A percentile compares a stretch with the other conserved stretches of the same genome.
Evolutionary conservation across 2,888 invertebrate genomes (phyloP).

Genomic region (Neoascia interrupta): DNA sequence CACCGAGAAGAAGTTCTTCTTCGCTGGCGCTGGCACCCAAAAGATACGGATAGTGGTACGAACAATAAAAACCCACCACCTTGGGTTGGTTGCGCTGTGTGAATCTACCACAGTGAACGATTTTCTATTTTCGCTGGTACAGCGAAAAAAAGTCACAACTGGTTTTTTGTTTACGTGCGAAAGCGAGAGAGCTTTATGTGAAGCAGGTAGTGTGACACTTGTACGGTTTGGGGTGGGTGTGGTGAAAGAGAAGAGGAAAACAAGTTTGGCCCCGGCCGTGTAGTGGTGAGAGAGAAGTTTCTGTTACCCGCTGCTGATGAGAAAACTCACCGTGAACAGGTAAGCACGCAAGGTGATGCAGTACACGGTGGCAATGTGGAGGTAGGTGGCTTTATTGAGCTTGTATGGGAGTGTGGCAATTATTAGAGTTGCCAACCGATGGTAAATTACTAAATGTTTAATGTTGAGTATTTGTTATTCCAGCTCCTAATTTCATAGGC

Average conservation of each 20-base stretch:
- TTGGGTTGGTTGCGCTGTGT: too few relatives aligned
- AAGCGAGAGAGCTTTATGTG: constrained; percentile 4
- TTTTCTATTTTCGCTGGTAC: too few relatives aligned
- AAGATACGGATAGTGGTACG: constrained; percentile 12
- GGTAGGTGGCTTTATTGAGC: not conserved
- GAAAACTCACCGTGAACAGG: too few relatives aligned
- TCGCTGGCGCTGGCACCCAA: constrained; percentile 6
- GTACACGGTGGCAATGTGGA: not conserved
- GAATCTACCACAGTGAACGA: constrained; percentile 9
- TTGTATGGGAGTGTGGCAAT: not conserved
- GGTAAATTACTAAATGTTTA: too few relatives aligned
- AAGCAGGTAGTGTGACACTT: constrained; percentile 9
- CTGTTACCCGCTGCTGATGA: not conserved
- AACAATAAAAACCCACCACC: not conserved
- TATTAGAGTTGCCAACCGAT: not conserved
- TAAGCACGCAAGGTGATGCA: constrained; percentile 42
- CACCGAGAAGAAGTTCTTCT: constrained; percentile 55
- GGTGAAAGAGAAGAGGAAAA: constrained; percentile 30
- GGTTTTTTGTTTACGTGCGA: constrained; percentile 49
- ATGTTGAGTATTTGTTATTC: too few relatives aligned
- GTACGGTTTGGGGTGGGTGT: not conserved
- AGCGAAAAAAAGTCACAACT: too few relatives aligned
- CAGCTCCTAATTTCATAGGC: too few relatives aligned
- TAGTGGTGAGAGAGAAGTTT: constrained; percentile 24
- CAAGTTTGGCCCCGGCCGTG: constrained; percentile 30